phyloP scores from a whole-genome alignment of 1,140 invertebrate genomes.

The Drosophila kikkawai region DNA sequence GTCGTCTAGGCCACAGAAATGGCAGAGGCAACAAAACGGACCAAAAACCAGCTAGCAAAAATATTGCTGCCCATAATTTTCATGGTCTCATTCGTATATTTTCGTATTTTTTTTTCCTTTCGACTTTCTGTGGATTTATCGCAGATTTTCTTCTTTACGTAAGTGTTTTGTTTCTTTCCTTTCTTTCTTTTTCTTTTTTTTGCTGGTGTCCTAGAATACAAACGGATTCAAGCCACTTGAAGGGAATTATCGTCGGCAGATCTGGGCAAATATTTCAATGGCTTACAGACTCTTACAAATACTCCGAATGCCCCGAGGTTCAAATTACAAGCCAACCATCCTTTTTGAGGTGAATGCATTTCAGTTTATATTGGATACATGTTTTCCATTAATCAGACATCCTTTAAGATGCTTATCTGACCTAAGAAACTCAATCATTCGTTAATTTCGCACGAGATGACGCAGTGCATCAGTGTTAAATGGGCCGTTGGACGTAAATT shows the following conservation, averaged over 20 bases:
- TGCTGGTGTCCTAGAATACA: constrained; percentile 12
- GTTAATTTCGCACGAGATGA: constrained; percentile 5
- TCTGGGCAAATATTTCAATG: constrained; percentile 33
- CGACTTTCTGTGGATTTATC: constrained; percentile 66
- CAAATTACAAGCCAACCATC: constrained; percentile 8
- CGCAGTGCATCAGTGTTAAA: constrained; percentile 29
- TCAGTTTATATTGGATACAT: neutral
- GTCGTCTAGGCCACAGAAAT: constrained; percentile 64
- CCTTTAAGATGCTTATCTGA: neutral
- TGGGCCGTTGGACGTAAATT: constrained; percentile 37
- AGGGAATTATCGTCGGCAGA: constrained; percentile 34
- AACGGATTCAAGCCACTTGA: constrained; percentile 35
- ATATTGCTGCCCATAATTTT: constrained; percentile 71
- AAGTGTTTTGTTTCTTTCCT: constrained; percentile 61
- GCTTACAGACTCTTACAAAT: constrained; percentile 21
- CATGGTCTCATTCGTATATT: constrained; percentile 60
- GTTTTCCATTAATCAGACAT: constrained; percentile 8
- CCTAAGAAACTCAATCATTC: constrained; percentile 18
- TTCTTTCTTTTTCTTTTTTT: neutral
- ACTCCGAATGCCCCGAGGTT: constrained; percentile 6
- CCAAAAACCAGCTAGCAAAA: constrained; percentile 47
- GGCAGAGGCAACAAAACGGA: constrained; percentile 31
- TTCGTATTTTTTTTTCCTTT: constrained; percentile 47
- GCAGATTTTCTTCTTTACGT: constrained; percentile 66
- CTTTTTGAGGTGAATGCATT: neutral